Conservation (phyloP, 2,888 invertebrate genomes). For the Protonemura montana region DNA sequence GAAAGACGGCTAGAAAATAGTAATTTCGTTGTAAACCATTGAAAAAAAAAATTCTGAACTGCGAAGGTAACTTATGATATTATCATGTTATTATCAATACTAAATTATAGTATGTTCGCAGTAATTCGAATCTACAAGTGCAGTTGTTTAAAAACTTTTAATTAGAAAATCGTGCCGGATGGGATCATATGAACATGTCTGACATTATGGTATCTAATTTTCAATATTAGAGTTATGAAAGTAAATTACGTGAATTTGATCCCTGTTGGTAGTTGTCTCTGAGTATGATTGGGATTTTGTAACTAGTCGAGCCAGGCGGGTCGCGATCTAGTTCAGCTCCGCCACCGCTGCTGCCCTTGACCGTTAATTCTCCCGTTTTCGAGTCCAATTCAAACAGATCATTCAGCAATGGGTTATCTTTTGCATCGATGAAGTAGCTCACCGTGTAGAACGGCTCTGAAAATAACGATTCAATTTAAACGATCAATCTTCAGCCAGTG, state of each 20-base stretch:
- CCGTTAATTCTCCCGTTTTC: constrained; percentile 60
- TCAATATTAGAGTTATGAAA: background rate
- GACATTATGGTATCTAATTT: no score
- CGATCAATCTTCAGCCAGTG: no score
- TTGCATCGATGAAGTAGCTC: constrained; percentile 63
- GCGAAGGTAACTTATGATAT: background rate
- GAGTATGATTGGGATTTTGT: constrained; percentile 62
- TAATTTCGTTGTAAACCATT: no score
- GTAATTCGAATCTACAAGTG: background rate
- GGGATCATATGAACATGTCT: background rate
- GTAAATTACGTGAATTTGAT: constrained; percentile 30
- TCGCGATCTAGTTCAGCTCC: constrained; percentile 62
- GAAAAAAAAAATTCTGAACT: no score
- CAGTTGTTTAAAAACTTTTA: background rate
- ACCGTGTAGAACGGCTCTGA: constrained; percentile 64
- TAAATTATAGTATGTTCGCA: background rate
- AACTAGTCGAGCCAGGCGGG: constrained; percentile 56
- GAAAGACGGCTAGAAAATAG: background rate
- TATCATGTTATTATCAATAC: background rate
- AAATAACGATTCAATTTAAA: constrained; percentile 48
- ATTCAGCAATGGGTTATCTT: constrained; percentile 59
- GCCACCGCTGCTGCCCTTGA: constrained; percentile 60
- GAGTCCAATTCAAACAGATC: constrained; percentile 64
- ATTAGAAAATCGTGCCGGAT: background rate
- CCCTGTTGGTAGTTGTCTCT: constrained; percentile 62